Evolutionary conservation across 2,113 vertebrate genomes (phyloP), one percentile per base, ranked within the genome.

Genomic region (Microtus pennsylvanicus): DNA sequence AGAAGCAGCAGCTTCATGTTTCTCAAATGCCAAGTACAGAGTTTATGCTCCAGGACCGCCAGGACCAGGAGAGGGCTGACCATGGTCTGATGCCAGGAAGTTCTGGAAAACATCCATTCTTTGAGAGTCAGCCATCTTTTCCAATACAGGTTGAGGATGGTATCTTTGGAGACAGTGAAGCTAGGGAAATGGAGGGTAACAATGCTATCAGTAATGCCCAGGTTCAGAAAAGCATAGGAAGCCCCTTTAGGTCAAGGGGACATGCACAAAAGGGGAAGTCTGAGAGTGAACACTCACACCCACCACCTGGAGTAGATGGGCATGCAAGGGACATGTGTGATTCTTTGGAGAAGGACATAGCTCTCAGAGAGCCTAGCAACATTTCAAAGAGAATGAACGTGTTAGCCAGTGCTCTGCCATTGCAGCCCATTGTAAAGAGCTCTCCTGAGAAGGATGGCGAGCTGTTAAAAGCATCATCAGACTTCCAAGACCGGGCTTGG

Each of bases 11-110:
- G 61, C 96, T 93, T 26, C 90, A 42, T 81, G 92, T 94, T 88
- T 95, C 85, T 33, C 14, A 75, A 26, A 50, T 9, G 90, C 24
- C 16, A 17, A 76, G 95, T 87, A 81, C 92, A 38, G 47, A 95
- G 80, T 74, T 63, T 87, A 90, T 93, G 75, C 90, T 95, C 26
- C 94, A 30, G 70, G 91, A 70, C 21, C 50, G 12, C 50, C 77
- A 94, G 38, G 92, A 94, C 76, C 95, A 96, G 77, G 95, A 98
- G 97, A 96, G 19, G 45, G 28, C 67, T 30, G 17, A 2, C 94
- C 26, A 94, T 4, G 33, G 80, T 91, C 97, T 94, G 80, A 97
- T 72, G 91, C 75, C 96, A 94, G 95, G 92, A 82, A 97, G 95
- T 80, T 50, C 50, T 93, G 13, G 47, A 96, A 93, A 90, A 42